Percentiles rank a stretch among this genome's conserved stretches.
phyloP scores from a whole-genome alignment of 2,113 vertebrate species.

The Tenrec ecaudatus region DNA sequence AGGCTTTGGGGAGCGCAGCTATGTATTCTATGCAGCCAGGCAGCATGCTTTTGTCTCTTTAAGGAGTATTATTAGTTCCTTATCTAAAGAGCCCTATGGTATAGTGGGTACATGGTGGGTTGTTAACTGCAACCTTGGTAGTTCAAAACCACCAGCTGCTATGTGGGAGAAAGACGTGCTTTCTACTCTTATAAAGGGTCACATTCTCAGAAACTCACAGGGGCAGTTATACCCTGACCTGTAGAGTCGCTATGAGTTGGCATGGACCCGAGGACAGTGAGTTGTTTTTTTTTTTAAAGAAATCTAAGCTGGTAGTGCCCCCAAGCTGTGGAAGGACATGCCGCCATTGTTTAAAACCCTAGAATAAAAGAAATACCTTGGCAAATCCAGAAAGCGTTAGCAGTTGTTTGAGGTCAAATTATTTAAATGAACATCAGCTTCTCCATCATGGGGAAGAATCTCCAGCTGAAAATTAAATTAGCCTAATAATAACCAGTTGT shows the following conservation, averaged over 20 bases:
- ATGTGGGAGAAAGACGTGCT: no score
- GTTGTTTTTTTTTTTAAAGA: no score
- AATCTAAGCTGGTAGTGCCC: conserved; percentile 4
- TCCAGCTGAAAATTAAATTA: conserved; percentile 74
- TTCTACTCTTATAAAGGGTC: no score
- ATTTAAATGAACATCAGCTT: conserved; percentile 73
- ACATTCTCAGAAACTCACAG: no score
- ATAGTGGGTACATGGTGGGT: no score
- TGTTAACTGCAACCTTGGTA: no score
- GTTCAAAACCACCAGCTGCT: no score
- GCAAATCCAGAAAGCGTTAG: conserved; percentile 61
- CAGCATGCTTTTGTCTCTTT: background rate
- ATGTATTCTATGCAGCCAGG: background rate
- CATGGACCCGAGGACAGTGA: no score
- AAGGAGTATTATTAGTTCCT: background rate
- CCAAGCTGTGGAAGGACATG: conserved; percentile 30
- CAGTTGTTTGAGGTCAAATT: conserved; percentile 69
- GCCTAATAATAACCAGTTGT: conserved; percentile 77
- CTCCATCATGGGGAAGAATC: conserved; percentile 69
- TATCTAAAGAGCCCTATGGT: background rate
- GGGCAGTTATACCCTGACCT: no score
- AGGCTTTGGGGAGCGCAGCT: background rate
- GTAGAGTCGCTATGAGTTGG: no score
- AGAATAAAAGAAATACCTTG: conserved; percentile 47
- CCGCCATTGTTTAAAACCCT: conserved; percentile 29